Conservation (phyloP, 2,888 invertebrate species). For the Ormyrus labotus region DNA sequence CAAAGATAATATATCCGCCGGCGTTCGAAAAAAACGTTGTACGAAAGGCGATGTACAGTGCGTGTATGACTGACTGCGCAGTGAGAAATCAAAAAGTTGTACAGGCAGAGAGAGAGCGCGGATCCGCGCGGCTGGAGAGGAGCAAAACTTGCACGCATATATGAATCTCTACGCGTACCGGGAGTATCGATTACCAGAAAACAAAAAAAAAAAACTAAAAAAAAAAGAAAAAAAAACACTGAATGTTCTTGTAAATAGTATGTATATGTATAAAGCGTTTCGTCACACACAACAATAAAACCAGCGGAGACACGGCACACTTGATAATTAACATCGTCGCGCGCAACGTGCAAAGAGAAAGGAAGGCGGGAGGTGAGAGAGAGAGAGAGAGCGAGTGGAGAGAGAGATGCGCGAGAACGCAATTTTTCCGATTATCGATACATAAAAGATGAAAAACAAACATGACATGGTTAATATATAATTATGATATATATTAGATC, state of each 20-base stretch:
- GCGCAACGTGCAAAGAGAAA: constrained; percentile 51
- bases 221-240: constrained; percentile 34
- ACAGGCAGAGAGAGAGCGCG: too few relatives aligned
- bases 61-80: constrained; percentile 41
- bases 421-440: constrained; percentile 27
- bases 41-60: too few relatives aligned
- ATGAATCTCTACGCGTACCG: constrained; percentile 11
- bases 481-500: constrained; percentile 56
- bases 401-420: constrained; percentile 6
- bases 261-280: constrained; percentile 60
- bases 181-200: constrained; percentile 49
- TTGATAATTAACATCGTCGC: not conserved
- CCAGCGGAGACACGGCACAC: constrained; percentile 38
- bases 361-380: not conserved
- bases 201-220: constrained; percentile 1
- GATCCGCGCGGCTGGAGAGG: too few relatives aligned
- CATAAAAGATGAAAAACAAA: constrained; percentile 25
- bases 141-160: too few relatives aligned
- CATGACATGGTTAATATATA: constrained; percentile 49
- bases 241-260: constrained; percentile 66
- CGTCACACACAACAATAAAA: constrained; percentile 36
- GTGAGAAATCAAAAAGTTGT: constrained; percentile 53
- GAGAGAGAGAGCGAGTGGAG: constrained; percentile 34
- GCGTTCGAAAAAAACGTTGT: not conserved
- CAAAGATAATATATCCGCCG: not conserved